Evolutionary conservation across 2,888 invertebrate species (phyloP), one percentile per base, ranked within the genome.

Genomic region (Boloria selene): DNA sequence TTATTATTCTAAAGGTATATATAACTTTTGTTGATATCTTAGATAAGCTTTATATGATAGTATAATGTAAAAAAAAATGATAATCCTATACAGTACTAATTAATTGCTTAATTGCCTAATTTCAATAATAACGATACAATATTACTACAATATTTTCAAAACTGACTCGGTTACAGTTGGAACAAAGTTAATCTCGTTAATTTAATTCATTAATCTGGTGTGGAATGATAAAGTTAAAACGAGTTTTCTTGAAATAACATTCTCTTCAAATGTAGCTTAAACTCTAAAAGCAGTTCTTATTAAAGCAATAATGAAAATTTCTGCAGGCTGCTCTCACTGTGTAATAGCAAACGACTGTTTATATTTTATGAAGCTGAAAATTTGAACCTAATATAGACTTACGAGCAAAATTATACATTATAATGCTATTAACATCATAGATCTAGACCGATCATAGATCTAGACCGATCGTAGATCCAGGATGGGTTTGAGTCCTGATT

Each of bases 281-380:
- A 59, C 31, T 59, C 49, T 59, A 59, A 50, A 49, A 59, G 59
- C 59, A 59, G 59, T 50, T 50, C 59, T 59, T 59, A 59, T 59
- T 59, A 50, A 50, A 59, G 59, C 59, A 59, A 50, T 59, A 50
- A 59, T 17, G 59, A 50, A 59, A 59, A 50, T 59, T 31, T 49
- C 59, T 50, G 50, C 59, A 59, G 59, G 49, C 59, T 31, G 49
- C 17, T 59, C 59, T 14, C 59, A 17, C 31, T 14, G 10, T 49
- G 59, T 26, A 45, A 22, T 45, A 45, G 31, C 49, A 50, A 59
- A 49, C 59, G 49, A n/a, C 38, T 31, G 59, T 49, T 59, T 49
- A 59, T 59, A 26, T 59, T 59, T 50, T 50, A 59, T 59, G 31
- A 38, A 59, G 49, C 59, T 50, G 49, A 59, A 49, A 49, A 50